phyloP scores from a whole-genome alignment of 2,797 vertebrate species.

The Diceros bicornis region DNA sequence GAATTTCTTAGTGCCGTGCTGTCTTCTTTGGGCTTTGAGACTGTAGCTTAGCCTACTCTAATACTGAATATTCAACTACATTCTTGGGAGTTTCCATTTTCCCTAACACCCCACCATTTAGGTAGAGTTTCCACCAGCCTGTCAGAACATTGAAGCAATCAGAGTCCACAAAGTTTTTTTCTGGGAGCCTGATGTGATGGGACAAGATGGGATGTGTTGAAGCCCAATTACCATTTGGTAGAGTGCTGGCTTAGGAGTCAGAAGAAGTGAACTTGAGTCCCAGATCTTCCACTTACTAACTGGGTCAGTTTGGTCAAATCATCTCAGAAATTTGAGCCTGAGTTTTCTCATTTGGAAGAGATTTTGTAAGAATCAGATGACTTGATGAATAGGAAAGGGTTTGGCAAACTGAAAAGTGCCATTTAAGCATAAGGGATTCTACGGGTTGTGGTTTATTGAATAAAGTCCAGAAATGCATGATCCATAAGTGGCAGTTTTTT shows the following conservation, averaged over 20 bases:
- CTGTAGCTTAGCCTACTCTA: not conserved
- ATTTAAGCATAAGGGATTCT: not conserved
- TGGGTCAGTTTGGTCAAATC: not conserved
- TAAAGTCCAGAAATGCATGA: not conserved
- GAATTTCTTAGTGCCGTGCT: not conserved
- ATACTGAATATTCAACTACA: not conserved
- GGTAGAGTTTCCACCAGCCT: not conserved
- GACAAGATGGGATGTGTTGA: not conserved
- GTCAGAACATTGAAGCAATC: not conserved
- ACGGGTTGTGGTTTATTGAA: not conserved
- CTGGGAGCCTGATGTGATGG: not conserved
- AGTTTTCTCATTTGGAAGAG: constrained; percentile 39
- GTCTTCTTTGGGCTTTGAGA: not conserved
- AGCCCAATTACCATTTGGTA: not conserved
- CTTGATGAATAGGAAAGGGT: not conserved
- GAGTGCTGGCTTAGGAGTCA: not conserved
- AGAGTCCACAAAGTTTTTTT: not conserved
- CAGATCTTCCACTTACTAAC: not conserved
- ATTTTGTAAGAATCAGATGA: constrained; percentile 33
- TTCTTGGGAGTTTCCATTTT: not conserved
- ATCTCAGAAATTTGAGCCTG: not conserved
- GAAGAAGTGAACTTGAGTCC: not conserved
- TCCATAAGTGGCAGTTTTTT: not conserved
- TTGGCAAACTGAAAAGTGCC: not conserved
- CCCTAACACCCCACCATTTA: not conserved